Evolutionary conservation across 2,888 invertebrate species (phyloP).

Genomic region (Sinelater perroti): DNA sequence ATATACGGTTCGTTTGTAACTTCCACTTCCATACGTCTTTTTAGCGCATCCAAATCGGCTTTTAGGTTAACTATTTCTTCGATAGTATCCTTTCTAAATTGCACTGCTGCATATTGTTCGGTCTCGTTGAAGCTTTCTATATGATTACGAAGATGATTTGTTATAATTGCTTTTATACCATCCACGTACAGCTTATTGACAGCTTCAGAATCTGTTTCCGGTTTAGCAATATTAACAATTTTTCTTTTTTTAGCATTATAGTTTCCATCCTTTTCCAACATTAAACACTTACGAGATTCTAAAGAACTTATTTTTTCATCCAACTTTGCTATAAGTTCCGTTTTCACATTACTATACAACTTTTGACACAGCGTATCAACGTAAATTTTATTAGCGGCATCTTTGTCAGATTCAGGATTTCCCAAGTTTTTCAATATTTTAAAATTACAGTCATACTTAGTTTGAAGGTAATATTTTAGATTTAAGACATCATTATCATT

Average conservation of each 20-base stretch:
- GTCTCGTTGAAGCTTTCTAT: too few species aligned
- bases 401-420: not conserved
- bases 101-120: too few species aligned
- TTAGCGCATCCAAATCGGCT: too few species aligned
- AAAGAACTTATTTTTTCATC: not conserved
- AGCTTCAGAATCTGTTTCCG: not conserved
- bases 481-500: too few species aligned
- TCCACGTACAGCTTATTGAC: not conserved
- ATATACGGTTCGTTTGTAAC: too few species aligned
- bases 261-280: not conserved
- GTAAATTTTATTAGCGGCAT: slow-evolving; percentile 1
- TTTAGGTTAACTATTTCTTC: too few species aligned
- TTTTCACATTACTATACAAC: not conserved
- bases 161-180: too few species aligned
- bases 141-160: too few species aligned
- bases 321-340: not conserved
- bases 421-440: not conserved
- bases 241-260: not conserved
- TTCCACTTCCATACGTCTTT: too few species aligned
- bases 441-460: too few species aligned
- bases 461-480: too few species aligned
- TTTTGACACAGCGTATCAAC: not conserved
- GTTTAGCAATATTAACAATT: not conserved
- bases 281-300: not conserved
- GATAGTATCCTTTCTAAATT: too few species aligned